A percentile compares a stretch with the other conserved stretches of the same genome.
Conservation (phyloP, 2,888 invertebrate genomes). For the Amphipyra berbera region DNA sequence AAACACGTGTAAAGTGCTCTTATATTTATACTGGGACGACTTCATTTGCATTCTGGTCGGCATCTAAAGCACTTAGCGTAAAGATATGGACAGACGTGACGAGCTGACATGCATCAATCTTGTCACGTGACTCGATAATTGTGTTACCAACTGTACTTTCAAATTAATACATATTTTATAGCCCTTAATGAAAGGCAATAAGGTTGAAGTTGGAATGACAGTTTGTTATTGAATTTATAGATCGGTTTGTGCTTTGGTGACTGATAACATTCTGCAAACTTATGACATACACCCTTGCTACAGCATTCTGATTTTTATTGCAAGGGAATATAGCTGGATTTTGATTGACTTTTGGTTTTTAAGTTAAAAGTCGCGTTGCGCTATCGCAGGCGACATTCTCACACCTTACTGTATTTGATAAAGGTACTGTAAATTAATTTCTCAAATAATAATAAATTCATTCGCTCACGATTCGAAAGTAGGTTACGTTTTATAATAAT, state of each 20-base stretch:
- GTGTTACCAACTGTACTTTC: constrained; percentile 28
- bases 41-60: constrained; percentile 77
- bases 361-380: constrained; percentile 6
- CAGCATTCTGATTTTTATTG: constrained; percentile 14
- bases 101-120: constrained; percentile 78
- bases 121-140: constrained; percentile 71
- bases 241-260: constrained; percentile 34
- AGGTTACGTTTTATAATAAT: constrained; percentile 28
- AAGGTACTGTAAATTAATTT: constrained; percentile 52
- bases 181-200: constrained; percentile 16
- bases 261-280: constrained; percentile 50
- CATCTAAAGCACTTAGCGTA: constrained; percentile 78
- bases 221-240: constrained; percentile 33
- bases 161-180: constrained; percentile 4
- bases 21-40: constrained; percentile 58
- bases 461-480: constrained; percentile 36
- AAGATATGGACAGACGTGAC: constrained; percentile 73
- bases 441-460: constrained; percentile 44
- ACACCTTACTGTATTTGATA: constrained; percentile 64
- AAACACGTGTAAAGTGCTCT: constrained; percentile 68
- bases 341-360: neutral
- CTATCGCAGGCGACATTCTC: constrained; percentile 57
- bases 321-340: constrained; percentile 2
- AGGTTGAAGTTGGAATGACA: constrained; percentile 16
- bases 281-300: constrained; percentile 20